phyloP scores from a whole-genome alignment of 2,797 vertebrate species.

The Chiloscyllium punctatum region DNA sequence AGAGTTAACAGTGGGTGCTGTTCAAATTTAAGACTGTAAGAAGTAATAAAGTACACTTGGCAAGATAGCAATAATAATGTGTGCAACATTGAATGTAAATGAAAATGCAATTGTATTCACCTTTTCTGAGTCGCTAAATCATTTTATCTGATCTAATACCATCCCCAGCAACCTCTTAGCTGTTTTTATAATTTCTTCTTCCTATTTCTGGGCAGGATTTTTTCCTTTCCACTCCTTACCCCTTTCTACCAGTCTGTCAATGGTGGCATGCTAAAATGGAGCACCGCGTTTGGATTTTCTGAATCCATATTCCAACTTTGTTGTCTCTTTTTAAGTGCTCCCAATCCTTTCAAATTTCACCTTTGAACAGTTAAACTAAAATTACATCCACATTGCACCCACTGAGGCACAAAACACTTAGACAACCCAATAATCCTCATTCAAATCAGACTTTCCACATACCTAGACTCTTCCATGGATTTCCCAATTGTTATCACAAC shows the following conservation, averaged over 20 bases:
- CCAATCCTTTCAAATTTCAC: background rate
- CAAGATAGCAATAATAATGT: background rate
- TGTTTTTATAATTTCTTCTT: background rate
- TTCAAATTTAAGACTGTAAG: background rate
- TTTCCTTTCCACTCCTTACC: background rate
- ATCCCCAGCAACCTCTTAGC: too few relatives aligned
- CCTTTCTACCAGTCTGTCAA: background rate
- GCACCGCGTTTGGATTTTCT: background rate
- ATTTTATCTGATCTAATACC: background rate
- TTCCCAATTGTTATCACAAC: background rate
- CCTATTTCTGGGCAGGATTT: background rate
- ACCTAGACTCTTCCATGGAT: background rate
- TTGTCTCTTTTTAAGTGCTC: background rate
- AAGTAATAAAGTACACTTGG: background rate
- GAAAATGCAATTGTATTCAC: background rate
- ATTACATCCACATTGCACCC: background rate
- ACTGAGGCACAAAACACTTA: background rate
- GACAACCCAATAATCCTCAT: too few relatives aligned
- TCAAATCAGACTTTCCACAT: background rate
- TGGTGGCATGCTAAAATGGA: background rate
- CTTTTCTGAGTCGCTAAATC: background rate
- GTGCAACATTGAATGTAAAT: background rate
- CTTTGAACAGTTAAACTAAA: background rate
- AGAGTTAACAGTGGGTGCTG: background rate
- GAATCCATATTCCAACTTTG: background rate